Percentiles rank a stretch among this genome's conserved stretches.
Conservation (phyloP, 2,113 vertebrate genomes). For the Callipepla californica region DNA sequence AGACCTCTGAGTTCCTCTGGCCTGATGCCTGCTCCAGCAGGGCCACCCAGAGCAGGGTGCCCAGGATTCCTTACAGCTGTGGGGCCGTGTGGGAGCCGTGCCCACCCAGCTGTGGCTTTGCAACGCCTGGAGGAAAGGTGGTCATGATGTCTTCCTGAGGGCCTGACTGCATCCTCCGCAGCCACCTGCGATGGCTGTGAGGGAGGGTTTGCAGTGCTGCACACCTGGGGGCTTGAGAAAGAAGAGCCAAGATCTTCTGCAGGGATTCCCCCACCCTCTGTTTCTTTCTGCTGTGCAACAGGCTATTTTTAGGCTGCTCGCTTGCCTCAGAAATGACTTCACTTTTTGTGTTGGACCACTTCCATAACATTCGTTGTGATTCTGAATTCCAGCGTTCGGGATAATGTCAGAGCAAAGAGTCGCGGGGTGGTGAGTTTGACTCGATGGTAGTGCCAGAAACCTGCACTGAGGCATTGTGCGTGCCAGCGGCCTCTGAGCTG, state of each 20-base stretch:
- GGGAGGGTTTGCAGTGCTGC: neutral
- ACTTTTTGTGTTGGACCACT: conserved; percentile 45
- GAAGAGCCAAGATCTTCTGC: neutral
- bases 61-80: neutral
- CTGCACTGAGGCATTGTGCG: neutral
- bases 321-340: conserved; percentile 41
- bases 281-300: conserved; percentile 10
- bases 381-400: neutral
- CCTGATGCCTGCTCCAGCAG: neutral
- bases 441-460: neutral
- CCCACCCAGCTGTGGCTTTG: rapidly evolving
- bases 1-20: neutral
- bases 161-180: neutral
- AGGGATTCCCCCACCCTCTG: conserved; percentile 30
- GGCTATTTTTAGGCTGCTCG: conserved; percentile 40
- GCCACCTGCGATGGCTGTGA: neutral
- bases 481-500: neutral
- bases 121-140: rapidly evolving
- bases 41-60: neutral
- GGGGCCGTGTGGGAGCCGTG: rapidly evolving
- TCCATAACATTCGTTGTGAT: conserved; percentile 20
- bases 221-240: neutral
- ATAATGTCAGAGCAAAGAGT: neutral
- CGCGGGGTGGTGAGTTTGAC: rapidly evolving
- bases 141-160: rapidly evolving